Percentiles rank a stretch among this genome's conserved stretches.
These are phyloP conservation scores for Belgica antarctica DNA, from an alignment of 2,888 invertebrate genomes.

Conservation along the genomic window DNA sequence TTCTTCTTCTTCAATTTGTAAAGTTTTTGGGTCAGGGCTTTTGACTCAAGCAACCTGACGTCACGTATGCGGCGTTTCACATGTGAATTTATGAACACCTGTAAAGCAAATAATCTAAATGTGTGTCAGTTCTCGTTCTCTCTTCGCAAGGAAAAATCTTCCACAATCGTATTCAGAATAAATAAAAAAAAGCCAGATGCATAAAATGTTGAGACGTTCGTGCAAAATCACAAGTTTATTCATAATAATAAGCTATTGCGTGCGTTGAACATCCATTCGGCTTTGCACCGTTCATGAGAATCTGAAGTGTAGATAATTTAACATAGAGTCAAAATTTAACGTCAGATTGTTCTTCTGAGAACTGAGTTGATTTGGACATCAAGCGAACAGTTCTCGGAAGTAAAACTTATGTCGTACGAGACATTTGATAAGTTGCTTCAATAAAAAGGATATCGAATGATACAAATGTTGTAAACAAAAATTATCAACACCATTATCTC, in stretches of 20 bases:
- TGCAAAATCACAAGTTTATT: not conserved
- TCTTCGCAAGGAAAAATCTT: not conserved
- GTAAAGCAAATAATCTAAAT: not conserved
- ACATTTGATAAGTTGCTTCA: too few relatives aligned
- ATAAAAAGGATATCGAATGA: too few relatives aligned
- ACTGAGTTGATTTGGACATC: too few relatives aligned
- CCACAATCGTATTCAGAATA: conserved; percentile 32
- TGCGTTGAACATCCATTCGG: not conserved
- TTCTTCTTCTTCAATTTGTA: too few relatives aligned
- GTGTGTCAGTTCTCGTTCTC: not conserved
- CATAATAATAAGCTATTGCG: not conserved
- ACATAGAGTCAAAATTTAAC: too few relatives aligned
- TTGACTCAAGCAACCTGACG: not conserved
- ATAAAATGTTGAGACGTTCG: conserved; percentile 17
- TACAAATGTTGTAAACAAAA: too few relatives aligned
- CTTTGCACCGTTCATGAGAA: too few relatives aligned
- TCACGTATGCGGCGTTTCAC: not conserved
- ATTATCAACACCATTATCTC: too few relatives aligned
- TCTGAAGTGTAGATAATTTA: too few relatives aligned
- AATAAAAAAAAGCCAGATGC: conserved; percentile 37
- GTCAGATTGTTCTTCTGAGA: too few relatives aligned
- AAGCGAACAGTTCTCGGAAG: too few relatives aligned
- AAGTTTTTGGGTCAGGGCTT: conserved; percentile 9
- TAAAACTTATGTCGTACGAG: too few relatives aligned
- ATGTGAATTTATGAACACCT: not conserved